phyloP scores from a whole-genome alignment of 2,797 vertebrate genomes.

The Meda fulgida region DNA sequence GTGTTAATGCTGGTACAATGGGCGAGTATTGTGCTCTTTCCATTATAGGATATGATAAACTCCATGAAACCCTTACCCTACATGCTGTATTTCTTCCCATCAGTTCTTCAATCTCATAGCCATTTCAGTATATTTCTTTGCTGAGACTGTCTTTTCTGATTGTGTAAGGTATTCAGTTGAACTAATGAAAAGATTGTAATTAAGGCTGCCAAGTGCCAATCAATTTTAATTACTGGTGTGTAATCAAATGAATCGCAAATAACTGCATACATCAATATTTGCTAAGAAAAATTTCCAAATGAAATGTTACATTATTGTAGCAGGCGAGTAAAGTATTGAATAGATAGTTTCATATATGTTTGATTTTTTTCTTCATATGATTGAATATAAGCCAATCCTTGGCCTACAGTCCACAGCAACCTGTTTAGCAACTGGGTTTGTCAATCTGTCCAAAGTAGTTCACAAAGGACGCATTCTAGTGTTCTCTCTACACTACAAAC shows the following conservation, averaged over 20 bases:
- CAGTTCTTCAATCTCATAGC: not conserved
- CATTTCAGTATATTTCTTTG: not conserved
- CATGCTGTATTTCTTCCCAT: not conserved
- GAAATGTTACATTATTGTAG: not conserved
- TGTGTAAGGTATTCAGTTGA: constrained; percentile 1
- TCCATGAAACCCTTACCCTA: not conserved
- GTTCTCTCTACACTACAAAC: not conserved
- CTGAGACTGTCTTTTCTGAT: not conserved
- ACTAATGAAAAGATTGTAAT: not conserved
- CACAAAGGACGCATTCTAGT: constrained; percentile 7
- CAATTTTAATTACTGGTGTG: not conserved
- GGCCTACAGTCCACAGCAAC: not conserved
- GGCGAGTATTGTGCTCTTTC: constrained; percentile 39
- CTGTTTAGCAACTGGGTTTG: not conserved
- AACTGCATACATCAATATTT: not conserved
- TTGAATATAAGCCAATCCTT: not conserved
- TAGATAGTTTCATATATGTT: not conserved
- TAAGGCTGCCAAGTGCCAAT: not conserved
- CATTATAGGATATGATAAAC: constrained; percentile 27
- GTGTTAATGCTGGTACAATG: constrained; percentile 52
- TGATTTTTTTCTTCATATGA: not conserved
- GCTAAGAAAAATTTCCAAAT: not conserved
- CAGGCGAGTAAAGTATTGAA: not conserved
- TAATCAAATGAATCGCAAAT: not conserved
- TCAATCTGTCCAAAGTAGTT: constrained; percentile 1